Evolutionary conservation across 2,113 vertebrate species (phyloP).

Genomic region (Cololabis saira): DNA sequence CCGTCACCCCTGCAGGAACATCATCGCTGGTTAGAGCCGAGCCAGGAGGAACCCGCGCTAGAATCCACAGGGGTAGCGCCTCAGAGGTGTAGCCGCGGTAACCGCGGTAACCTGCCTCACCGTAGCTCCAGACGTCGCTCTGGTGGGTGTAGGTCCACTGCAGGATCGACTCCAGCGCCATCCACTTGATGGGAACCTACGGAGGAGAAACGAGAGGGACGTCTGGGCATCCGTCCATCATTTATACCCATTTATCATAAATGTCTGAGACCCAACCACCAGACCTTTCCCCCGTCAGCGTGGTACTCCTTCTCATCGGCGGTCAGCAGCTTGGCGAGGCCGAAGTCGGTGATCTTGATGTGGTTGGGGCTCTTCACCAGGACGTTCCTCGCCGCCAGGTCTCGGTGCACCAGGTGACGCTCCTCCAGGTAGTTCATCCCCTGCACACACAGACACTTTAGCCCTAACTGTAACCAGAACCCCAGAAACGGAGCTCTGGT

Average conservation of each 20-base stretch:
- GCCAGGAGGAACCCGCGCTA: too few relatives aligned
- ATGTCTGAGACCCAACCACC: too few relatives aligned
- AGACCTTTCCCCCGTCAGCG: conserved; percentile 91
- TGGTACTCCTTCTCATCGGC: conserved; percentile 94
- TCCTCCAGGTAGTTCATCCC: conserved; percentile 97
- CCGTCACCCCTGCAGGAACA: conserved; percentile 87
- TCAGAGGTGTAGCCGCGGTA: too few relatives aligned
- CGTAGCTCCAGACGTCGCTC: conserved; percentile 98
- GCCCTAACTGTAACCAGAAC: too few relatives aligned
- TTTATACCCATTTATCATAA: too few relatives aligned
- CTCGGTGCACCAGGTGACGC: conserved; percentile 92
- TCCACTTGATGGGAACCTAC: conserved; percentile 98
- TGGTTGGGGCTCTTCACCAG: conserved; percentile 93
- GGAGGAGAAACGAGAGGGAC: background rate
- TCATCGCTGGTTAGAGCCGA: background rate
- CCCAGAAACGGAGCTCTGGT: too few relatives aligned
- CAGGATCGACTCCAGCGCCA: conserved; percentile 95
- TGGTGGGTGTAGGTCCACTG: conserved; percentile 95
- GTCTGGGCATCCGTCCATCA: too few relatives aligned
- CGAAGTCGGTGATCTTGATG: conserved; percentile 95
- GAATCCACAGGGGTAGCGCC: too few relatives aligned
- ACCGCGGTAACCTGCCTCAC: too few relatives aligned
- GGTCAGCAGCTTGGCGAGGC: conserved; percentile 90
- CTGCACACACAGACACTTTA: conserved; percentile 64
- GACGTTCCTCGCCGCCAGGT: conserved; percentile 94